These are phyloP conservation scores for Myotis myotis DNA, from an alignment of 2,797 vertebrate genomes.

Conservation along the genomic window DNA sequence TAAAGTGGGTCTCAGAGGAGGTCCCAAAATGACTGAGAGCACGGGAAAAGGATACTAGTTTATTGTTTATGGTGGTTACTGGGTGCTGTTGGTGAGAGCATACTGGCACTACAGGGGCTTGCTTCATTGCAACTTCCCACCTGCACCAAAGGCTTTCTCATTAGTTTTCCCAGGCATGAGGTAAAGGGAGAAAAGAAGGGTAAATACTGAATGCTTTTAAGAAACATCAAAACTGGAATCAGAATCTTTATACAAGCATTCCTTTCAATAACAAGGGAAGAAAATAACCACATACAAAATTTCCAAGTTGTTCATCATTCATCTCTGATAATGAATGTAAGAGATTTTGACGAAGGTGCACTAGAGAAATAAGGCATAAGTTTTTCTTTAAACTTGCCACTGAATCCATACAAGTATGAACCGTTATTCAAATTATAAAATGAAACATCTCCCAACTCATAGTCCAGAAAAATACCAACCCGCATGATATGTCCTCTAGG, in stretches of 20 bases:
- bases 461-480: constrained; percentile 25
- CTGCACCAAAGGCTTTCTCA: background rate
- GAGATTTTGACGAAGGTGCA: background rate
- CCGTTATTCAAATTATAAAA: constrained; percentile 21
- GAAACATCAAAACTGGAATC: background rate
- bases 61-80: background rate
- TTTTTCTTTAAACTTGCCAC: background rate
- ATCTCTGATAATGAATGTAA: background rate
- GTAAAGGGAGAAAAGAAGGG: background rate
- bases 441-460: constrained; percentile 11
- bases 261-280: background rate
- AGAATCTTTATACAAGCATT: background rate
- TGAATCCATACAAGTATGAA: background rate
- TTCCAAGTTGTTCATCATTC: background rate
- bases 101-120: background rate
- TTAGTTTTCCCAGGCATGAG: background rate
- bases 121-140: background rate
- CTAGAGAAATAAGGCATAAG: background rate
- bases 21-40: background rate
- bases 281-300: background rate
- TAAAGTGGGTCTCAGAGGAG: background rate
- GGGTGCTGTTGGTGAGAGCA: background rate
- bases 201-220: background rate
- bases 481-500: background rate
- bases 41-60: background rate